These are phyloP conservation scores for Sebastes nivosus DNA, from an alignment of 2,797 vertebrate genomes.

Conservation along the genomic window DNA sequence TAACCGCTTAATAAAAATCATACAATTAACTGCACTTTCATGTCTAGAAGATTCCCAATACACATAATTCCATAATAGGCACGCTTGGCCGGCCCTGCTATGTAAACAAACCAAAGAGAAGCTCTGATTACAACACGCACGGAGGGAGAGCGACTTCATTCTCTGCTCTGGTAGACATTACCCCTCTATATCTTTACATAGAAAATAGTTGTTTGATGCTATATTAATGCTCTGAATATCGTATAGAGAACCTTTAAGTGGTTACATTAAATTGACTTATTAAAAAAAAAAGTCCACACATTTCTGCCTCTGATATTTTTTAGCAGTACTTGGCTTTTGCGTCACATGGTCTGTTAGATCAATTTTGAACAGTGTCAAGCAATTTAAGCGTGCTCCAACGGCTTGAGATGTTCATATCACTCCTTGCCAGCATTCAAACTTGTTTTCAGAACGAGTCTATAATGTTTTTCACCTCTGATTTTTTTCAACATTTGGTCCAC, in stretches of 20 bases:
- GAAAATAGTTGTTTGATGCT: too few species aligned
- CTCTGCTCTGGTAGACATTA: too few species aligned
- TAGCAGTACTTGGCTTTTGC: background rate
- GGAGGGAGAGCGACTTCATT: too few species aligned
- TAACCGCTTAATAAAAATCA: background rate
- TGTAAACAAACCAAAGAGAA: too few species aligned
- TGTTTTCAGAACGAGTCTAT: background rate
- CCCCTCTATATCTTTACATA: too few species aligned
- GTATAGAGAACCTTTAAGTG: too few species aligned
- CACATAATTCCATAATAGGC: background rate
- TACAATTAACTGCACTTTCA: background rate
- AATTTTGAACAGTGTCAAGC: background rate
- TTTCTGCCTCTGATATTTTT: background rate
- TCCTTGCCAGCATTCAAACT: background rate
- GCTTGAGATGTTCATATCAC: background rate
- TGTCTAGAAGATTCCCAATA: background rate
- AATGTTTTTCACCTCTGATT: background rate
- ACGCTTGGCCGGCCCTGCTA: rapidly evolving
- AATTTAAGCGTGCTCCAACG: background rate
- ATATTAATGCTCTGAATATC: too few species aligned
- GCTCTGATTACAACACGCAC: too few species aligned
- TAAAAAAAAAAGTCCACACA: too few species aligned
- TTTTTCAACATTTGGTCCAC: background rate
- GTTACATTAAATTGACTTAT: too few species aligned
- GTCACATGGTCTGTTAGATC: too few species aligned